Evolutionary conservation across 2,113 vertebrate species (phyloP).

Genomic region (Rhabdornis inornatus): DNA sequence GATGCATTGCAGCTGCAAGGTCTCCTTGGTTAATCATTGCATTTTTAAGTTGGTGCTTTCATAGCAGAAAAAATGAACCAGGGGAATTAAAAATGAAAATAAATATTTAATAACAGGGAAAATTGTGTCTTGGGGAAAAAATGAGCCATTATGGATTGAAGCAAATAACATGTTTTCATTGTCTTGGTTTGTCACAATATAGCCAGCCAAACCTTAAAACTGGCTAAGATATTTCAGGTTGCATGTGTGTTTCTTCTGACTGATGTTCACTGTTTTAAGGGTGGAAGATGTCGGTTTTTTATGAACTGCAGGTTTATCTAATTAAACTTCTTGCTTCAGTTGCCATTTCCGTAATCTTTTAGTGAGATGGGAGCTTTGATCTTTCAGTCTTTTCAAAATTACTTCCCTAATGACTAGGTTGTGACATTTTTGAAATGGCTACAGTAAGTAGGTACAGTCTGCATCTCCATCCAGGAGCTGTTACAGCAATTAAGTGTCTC

Average conservation of each 20-base stretch:
- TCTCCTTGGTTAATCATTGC: conserved; percentile 31
- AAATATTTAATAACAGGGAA: neutral
- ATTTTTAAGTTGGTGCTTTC: neutral
- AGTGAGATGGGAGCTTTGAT: neutral
- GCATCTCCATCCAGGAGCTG: neutral
- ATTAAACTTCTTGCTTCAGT: neutral
- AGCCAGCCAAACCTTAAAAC: neutral
- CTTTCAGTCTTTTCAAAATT: neutral
- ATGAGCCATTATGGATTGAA: neutral
- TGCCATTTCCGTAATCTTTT: neutral
- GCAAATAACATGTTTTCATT: neutral
- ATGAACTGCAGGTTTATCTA: neutral
- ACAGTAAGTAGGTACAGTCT: neutral
- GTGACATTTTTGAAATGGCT: neutral
- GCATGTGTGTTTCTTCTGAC: neutral
- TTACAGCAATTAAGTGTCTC: neutral
- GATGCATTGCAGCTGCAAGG: conserved; percentile 30
- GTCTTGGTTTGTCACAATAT: neutral
- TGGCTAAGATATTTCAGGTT: neutral
- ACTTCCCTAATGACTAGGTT: neutral
- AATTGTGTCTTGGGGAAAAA: neutral
- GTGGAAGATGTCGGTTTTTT: neutral
- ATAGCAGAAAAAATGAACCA: neutral
- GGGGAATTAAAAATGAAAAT: neutral
- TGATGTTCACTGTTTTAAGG: neutral